Evolutionary conservation across 2,113 vertebrate species (phyloP), one percentile per base, ranked within the genome.

Genomic region (Phoxinus phoxinus): DNA sequence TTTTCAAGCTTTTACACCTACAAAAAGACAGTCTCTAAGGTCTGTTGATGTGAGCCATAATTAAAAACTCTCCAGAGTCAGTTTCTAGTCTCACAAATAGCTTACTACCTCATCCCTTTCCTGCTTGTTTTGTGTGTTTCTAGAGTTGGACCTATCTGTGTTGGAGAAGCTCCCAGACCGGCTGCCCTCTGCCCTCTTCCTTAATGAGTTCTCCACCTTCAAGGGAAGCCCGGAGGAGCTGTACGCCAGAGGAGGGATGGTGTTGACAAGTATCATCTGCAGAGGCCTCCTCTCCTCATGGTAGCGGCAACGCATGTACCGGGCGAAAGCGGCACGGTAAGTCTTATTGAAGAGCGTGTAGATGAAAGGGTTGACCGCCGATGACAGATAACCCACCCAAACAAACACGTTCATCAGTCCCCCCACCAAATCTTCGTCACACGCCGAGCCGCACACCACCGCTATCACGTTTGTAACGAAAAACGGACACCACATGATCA

Each of bases 401-500:
- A 99, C 98, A 2, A 99, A 99, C 44, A 99, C 87, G 0, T 99
- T 98, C 51, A 99, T 95, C 83, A 99, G 95, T 27, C 92, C 94
- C 17, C 89, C 95, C 61, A 98, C 93, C 81, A 98, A 88, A 0
- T 88, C 83, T 4, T 95, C 89, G 0, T 96, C 94, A 35, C 98
- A 99, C 0, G 92, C 92, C 0, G 94, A 91, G 58, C 96, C 95
- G 74, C 98, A 99, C 72, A 95, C 95, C 85, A 97, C 97, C 0
- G 94, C 94, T 94, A 99, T 94, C 79, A 99, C 97, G 72, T 99
- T 99, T 37, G 98, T 99, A 92, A 99, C 94, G 92, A 99, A 99
- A 86, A 99, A 99, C 0, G 98, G 98, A 89, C 98, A 98, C 98
- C 98, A 99, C 98, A 99, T 99, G 86, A 97, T 94, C 84, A 99